Evolutionary conservation across 2,797 vertebrate species (phyloP).

Genomic region (Xenentodon cancila): DNA sequence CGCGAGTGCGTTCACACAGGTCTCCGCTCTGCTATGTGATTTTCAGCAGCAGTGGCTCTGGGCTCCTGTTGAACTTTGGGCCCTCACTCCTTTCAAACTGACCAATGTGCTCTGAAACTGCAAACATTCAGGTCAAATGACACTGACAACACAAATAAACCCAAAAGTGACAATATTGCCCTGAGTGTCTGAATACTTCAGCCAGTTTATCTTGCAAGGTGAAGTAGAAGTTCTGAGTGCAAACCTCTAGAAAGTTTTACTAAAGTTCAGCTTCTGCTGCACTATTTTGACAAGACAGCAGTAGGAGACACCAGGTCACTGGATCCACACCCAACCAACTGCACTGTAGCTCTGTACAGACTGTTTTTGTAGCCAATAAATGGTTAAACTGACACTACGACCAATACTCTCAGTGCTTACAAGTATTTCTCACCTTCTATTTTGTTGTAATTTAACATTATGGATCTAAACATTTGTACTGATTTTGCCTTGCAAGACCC

Average conservation of each 20-base stretch:
- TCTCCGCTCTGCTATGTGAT: constrained; percentile 22
- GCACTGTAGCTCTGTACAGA: constrained; percentile 11
- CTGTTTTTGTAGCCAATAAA: constrained; percentile 11
- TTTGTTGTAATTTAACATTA: constrained; percentile 5
- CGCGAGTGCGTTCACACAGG: constrained; percentile 7
- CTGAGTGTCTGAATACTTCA: constrained; percentile 2
- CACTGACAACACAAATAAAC: constrained; percentile 16
- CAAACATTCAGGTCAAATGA: constrained; percentile 17
- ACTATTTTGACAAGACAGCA: constrained; percentile 6
- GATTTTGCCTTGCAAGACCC: neutral
- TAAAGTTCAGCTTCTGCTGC: neutral
- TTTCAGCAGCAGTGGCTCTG: constrained; percentile 28
- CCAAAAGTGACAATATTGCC: constrained; percentile 1
- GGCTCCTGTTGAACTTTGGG: constrained; percentile 58
- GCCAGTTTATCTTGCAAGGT: constrained; percentile 9
- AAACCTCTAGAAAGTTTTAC: constrained; percentile 12
- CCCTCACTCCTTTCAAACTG: constrained; percentile 38
- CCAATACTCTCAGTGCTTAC: too few species aligned
- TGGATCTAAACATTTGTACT: neutral
- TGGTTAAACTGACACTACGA: constrained; percentile 9
- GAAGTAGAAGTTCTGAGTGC: neutral
- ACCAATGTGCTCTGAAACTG: constrained; percentile 25
- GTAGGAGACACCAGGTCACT: constrained; percentile 12
- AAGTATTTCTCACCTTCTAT: neutral
- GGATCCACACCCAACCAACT: constrained; percentile 19